A percentile compares a stretch with the other conserved stretches of the same genome.
Evolutionary conservation across 2,888 invertebrate species (phyloP).

Genomic region (Gnatocerus cornutus): DNA sequence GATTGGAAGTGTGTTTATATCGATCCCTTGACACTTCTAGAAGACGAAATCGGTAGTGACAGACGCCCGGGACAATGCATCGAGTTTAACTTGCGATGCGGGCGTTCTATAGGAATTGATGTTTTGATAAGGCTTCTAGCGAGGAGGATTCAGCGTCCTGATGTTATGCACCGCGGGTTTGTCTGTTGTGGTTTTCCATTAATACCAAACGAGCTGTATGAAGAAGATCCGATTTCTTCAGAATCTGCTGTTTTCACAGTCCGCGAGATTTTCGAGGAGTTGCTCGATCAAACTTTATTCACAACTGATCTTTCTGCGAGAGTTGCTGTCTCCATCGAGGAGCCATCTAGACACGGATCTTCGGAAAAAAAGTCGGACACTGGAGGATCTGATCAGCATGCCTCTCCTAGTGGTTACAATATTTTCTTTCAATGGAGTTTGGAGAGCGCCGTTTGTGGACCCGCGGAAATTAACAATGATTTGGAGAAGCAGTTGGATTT

Average conservation of each 20-base stretch:
- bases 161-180: slow-evolving; percentile 77
- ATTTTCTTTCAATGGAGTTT: slow-evolving; percentile 11
- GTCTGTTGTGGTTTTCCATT: slow-evolving; percentile 79
- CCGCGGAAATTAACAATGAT: slow-evolving; percentile 58
- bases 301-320: slow-evolving; percentile 11
- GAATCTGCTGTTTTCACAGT: slow-evolving; percentile 68
- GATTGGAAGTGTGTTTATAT: slow-evolving; percentile 76
- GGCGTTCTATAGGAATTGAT: slow-evolving; percentile 73
- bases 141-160: slow-evolving; percentile 72
- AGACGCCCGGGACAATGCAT: slow-evolving; percentile 75
- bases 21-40: slow-evolving; percentile 74
- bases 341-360: not conserved
- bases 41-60: slow-evolving; percentile 75
- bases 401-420: not conserved
- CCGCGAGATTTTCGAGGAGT: slow-evolving; percentile 68
- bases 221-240: slow-evolving; percentile 67
- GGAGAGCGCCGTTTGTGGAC: slow-evolving; percentile 55
- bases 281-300: slow-evolving; percentile 57
- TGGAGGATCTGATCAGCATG: not conserved
- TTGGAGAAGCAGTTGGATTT: slow-evolving; percentile 66
- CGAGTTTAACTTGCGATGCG: slow-evolving; percentile 74
- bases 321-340: slow-evolving; percentile 28
- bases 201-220: slow-evolving; percentile 71
- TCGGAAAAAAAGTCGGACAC: not conserved
- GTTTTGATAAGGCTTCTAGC: slow-evolving; percentile 73